phyloP scores from a whole-genome alignment of 1,140 invertebrate species.

The Cecropterus lyciades region DNA sequence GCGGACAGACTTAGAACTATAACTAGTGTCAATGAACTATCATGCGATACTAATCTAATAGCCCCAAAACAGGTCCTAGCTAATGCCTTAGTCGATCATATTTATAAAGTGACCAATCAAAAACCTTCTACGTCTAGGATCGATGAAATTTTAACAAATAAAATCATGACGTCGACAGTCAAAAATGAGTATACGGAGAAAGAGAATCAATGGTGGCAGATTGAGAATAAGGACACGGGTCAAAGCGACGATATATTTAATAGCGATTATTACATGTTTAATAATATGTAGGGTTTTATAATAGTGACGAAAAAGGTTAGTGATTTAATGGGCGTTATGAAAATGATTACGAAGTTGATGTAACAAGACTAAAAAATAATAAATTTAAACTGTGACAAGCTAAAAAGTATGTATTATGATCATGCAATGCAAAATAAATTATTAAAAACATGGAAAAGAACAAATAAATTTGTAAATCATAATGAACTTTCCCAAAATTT shows the following conservation, averaged over 20 bases:
- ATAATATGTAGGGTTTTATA: slow-evolving; percentile 44
- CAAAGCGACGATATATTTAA: slow-evolving; percentile 59
- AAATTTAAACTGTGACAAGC: background rate
- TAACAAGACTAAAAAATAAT: no score
- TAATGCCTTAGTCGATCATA: slow-evolving; percentile 78
- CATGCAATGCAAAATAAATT: no score
- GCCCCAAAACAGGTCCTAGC: slow-evolving; percentile 79
- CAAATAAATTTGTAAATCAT: no score
- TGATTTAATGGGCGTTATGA: background rate
- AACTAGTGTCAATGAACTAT: slow-evolving; percentile 54
- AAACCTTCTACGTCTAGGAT: slow-evolving; percentile 79
- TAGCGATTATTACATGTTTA: slow-evolving; percentile 72
- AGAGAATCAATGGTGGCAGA: slow-evolving; percentile 73
- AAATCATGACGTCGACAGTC: slow-evolving; percentile 48
- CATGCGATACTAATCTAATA: slow-evolving; percentile 58
- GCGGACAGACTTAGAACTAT: slow-evolving; percentile 78
- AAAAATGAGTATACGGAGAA: slow-evolving; percentile 58
- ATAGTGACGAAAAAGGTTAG: slow-evolving; percentile 1
- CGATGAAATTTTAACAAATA: slow-evolving; percentile 82
- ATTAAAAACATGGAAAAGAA: no score
- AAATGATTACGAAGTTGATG: no score
- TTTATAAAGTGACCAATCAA: slow-evolving; percentile 83
- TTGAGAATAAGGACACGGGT: slow-evolving; percentile 56
- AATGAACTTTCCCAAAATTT: no score
- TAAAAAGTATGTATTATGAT: no score